A percentile compares a stretch with the other conserved stretches of the same genome.
Evolutionary conservation across 2,113 vertebrate species (phyloP).

Genomic region (Phasianus colchicus): DNA sequence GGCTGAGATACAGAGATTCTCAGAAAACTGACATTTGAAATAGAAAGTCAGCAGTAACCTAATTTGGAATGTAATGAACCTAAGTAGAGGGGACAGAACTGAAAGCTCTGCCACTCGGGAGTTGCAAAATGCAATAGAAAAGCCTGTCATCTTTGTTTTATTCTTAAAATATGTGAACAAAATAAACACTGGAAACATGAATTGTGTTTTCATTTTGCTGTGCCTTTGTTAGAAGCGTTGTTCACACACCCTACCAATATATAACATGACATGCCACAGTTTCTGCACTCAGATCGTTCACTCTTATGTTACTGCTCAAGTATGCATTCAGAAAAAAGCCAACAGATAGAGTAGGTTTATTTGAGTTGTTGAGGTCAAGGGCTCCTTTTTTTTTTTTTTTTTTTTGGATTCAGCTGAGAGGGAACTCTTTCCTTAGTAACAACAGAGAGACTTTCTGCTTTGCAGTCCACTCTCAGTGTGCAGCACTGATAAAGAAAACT

Average conservation of each 20-base stretch:
- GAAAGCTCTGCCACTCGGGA: not conserved
- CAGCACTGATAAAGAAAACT: not conserved
- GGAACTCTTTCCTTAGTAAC: not conserved
- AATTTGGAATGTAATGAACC: not conserved
- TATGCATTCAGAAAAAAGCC: constrained; percentile 59
- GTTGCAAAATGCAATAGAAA: not conserved
- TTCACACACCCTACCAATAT: not conserved
- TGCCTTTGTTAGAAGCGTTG: not conserved
- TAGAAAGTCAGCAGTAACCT: constrained; percentile 33
- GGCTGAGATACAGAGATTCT: constrained; percentile 13
- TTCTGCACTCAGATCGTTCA: not conserved
- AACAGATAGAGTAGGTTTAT: constrained; percentile 68
- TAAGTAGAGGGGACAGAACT: constrained; percentile 16
- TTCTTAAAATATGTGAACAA: not conserved
- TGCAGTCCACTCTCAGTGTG: not conserved
- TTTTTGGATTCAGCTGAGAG: not conserved
- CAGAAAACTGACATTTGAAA: constrained; percentile 11
- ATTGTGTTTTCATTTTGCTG: not conserved
- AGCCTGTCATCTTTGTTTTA: not conserved
- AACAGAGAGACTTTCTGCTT: not conserved
- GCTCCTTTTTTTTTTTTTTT: not conserved
- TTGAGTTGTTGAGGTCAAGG: constrained; percentile 38
- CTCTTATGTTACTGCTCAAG: constrained; percentile 66
- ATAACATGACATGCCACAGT: constrained; percentile 29
- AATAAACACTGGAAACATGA: not conserved